A percentile compares a stretch with the other conserved stretches of the same genome.
phyloP scores from a whole-genome alignment of 2,797 vertebrate genomes.

The Masticophis lateralis region DNA sequence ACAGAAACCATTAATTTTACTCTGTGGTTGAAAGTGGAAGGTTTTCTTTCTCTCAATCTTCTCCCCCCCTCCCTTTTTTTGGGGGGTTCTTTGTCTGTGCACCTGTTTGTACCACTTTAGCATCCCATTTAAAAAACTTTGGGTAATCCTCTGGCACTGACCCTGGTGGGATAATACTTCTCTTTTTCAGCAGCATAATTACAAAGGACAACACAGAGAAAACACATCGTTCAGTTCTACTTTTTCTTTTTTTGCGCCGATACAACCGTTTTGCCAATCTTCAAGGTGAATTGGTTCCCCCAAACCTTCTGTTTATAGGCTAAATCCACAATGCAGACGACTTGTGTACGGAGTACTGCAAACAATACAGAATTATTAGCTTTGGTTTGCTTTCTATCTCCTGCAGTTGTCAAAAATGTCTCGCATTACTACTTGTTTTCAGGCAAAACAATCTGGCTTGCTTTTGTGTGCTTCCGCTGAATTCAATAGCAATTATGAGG shows the following conservation, averaged over 20 bases:
- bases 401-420: slow-evolving; percentile 35
- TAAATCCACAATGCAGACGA: slow-evolving; percentile 54
- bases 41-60: slow-evolving; percentile 82
- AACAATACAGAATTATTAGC: slow-evolving; percentile 37
- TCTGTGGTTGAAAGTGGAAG: slow-evolving; percentile 73
- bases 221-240: slow-evolving; percentile 69
- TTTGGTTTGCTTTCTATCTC: slow-evolving; percentile 23
- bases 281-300: slow-evolving; percentile 70
- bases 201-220: slow-evolving; percentile 81
- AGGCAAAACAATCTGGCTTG: neutral
- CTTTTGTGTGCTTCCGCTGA: neutral
- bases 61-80: slow-evolving; percentile 75
- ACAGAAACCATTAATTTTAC: slow-evolving; percentile 79
- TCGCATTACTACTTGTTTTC: neutral
- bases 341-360: slow-evolving; percentile 33
- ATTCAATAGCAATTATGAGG: neutral
- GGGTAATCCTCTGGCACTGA: slow-evolving; percentile 93
- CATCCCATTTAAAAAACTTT: slow-evolving; percentile 92
- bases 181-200: slow-evolving; percentile 91
- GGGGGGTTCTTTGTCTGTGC: slow-evolving; percentile 83
- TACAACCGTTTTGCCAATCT: slow-evolving; percentile 67
- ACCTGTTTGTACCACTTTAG: slow-evolving; percentile 97
- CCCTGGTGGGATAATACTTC: slow-evolving; percentile 92
- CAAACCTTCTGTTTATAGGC: slow-evolving; percentile 64
- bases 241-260: slow-evolving; percentile 62